phyloP scores from a whole-genome alignment of 2,888 invertebrate genomes.

The Heterodera filipjevi region DNA sequence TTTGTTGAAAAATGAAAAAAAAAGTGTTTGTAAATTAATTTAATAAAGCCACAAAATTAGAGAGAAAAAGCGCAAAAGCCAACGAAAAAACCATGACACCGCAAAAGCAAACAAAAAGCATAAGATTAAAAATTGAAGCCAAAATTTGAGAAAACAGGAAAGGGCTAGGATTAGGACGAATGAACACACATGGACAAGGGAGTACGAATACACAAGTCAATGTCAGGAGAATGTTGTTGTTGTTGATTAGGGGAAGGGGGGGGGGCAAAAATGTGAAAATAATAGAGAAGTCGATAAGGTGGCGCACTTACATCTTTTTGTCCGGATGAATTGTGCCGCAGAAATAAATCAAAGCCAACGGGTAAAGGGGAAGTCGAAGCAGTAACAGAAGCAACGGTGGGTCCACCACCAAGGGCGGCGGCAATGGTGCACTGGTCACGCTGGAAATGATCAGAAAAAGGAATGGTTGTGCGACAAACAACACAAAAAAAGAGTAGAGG shows the following conservation, averaged over 20 bases:
- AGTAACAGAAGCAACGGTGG: background rate
- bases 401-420: background rate
- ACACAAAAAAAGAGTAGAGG: slow-evolving; percentile 11
- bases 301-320: background rate
- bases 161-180: too few species aligned
- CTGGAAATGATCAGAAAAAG: background rate
- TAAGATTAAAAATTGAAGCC: background rate
- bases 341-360: background rate
- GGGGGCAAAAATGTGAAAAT: too few species aligned
- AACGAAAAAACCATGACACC: background rate
- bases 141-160: background rate
- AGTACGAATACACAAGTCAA: too few species aligned
- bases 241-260: too few species aligned
- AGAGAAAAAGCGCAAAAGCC: background rate
- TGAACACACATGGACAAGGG: too few species aligned
- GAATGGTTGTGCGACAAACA: background rate
- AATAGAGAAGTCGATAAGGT: too few species aligned
- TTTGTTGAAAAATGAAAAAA: too few species aligned
- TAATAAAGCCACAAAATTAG: background rate
- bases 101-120: background rate
- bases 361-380: background rate
- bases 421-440: background rate
- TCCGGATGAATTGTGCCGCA: background rate
- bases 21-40: too few species aligned
- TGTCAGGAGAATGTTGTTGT: too few species aligned